Percentiles rank a stretch among this genome's conserved stretches.
Conservation (phyloP, 2,888 invertebrate species). For the Linnaemya tessellans region DNA sequence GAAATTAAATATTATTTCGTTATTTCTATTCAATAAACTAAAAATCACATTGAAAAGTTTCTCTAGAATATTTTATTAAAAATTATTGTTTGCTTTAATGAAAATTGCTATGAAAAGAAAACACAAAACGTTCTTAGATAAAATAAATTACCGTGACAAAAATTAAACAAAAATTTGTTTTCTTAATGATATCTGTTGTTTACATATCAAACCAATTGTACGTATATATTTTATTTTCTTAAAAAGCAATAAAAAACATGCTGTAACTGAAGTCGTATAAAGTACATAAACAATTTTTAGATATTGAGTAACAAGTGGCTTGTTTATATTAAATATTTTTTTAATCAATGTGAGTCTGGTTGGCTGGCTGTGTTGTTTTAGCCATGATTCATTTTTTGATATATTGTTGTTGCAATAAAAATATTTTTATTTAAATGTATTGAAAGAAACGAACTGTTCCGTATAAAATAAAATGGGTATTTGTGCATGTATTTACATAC, state of each 20-base stretch:
- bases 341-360: neutral
- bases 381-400: neutral
- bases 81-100: neutral
- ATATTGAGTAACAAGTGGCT: neutral
- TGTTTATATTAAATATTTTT: neutral
- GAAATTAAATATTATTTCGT: neutral
- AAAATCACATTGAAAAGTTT: neutral
- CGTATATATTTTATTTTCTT: neutral
- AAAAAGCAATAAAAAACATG: conserved; percentile 2
- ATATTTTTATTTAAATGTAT: too few relatives aligned
- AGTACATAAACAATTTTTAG: neutral
- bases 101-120: neutral
- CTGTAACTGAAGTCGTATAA: neutral
- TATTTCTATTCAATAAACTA: neutral
- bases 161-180: neutral
- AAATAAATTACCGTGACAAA: neutral
- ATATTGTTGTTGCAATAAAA: neutral
- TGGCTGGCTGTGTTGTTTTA: neutral
- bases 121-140: neutral
- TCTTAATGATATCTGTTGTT: conserved; percentile 3
- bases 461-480: too few relatives aligned
- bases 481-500: too few relatives aligned
- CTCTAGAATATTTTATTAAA: neutral
- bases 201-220: conserved; percentile 2
- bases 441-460: too few relatives aligned